Evolutionary conservation across 2,797 vertebrate species (phyloP).

Genomic region (Helostoma temminkii): DNA sequence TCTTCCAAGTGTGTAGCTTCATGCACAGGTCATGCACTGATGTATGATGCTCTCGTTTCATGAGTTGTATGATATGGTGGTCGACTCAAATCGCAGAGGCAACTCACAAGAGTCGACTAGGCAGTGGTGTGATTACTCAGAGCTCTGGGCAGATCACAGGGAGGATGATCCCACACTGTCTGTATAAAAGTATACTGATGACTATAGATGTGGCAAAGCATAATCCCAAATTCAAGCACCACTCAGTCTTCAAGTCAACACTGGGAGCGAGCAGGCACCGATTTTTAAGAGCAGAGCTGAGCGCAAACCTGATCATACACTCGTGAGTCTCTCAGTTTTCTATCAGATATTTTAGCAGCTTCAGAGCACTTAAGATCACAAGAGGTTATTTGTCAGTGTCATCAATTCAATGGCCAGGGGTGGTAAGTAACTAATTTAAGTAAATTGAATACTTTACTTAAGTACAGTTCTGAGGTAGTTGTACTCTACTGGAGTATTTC

Average conservation of each 20-base stretch:
- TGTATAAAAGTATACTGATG: too few species aligned
- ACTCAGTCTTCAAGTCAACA: not conserved
- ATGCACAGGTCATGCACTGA: slow-evolving; percentile 3
- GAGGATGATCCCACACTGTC: slow-evolving; percentile 10
- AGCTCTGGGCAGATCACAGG: slow-evolving; percentile 22
- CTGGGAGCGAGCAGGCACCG: not conserved
- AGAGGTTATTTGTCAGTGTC: not conserved
- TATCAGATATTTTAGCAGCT: not conserved
- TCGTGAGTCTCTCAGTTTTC: not conserved
- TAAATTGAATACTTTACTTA: too few species aligned
- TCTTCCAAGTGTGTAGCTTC: slow-evolving; percentile 24
- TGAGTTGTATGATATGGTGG: slow-evolving; percentile 14
- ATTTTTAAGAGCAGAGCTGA: not conserved
- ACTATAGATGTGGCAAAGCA: not conserved
- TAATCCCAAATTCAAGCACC: not conserved
- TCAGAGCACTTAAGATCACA: not conserved
- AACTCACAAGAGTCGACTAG: slow-evolving; percentile 38
- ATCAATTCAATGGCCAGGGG: too few species aligned
- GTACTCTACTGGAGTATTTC: too few species aligned
- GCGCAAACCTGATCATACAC: not conserved
- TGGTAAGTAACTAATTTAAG: too few species aligned
- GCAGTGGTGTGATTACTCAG: slow-evolving; percentile 33
- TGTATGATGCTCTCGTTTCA: slow-evolving; percentile 18
- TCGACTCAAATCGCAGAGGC: slow-evolving; percentile 31
- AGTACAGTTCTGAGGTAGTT: too few species aligned